Conservation (phyloP, 2,797 vertebrate species). For the Euphonia xanthogaster region DNA sequence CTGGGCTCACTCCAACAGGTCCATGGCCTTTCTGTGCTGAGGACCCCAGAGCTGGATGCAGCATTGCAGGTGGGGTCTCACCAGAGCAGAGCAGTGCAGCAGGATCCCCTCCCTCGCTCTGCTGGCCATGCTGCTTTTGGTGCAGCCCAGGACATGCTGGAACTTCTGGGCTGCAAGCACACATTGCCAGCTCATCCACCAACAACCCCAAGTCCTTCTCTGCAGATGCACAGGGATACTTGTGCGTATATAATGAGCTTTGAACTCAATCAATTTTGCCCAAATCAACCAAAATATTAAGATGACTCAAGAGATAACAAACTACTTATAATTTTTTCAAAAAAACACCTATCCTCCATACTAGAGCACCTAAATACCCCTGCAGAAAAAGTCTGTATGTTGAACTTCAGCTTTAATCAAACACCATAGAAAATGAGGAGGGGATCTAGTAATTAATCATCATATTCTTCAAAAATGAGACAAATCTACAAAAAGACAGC, state of each 20-base stretch:
- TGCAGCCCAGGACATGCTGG: not conserved
- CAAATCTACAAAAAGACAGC: not conserved
- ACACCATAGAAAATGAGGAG: fast-evolving
- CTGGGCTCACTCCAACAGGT: not conserved
- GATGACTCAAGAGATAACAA: not conserved
- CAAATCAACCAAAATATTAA: not conserved
- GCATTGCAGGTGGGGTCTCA: not conserved
- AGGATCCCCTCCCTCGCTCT: not conserved
- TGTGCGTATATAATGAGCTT: not conserved
- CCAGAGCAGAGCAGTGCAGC: not conserved
- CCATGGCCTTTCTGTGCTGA: not conserved
- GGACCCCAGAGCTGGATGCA: not conserved
- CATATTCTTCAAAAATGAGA: not conserved
- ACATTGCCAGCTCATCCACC: not conserved
- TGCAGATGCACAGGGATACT: not conserved
- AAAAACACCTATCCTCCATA: not conserved
- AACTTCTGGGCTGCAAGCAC: not conserved
- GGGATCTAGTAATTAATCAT: not conserved
- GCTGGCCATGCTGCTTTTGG: fast-evolving
- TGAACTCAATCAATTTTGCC: not conserved
- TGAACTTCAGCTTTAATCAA: not conserved
- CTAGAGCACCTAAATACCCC: not conserved
- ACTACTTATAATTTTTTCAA: not conserved
- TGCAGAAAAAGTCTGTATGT: not conserved
- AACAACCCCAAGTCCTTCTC: not conserved